phyloP scores from a whole-genome alignment of 2,888 invertebrate species.

The Hypomecis atomaria region DNA sequence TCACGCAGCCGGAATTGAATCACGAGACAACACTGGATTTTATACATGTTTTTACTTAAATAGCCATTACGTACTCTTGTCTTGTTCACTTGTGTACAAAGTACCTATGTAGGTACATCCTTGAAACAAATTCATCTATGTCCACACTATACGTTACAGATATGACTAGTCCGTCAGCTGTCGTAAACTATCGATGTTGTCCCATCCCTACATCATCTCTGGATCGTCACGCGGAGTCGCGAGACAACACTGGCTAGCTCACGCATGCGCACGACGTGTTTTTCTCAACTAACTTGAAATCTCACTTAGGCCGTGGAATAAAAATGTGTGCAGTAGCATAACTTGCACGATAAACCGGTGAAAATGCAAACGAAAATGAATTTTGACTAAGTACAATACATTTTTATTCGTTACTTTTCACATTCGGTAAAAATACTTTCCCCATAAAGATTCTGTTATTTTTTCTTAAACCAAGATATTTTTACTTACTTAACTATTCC shows the following conservation, averaged over 20 bases:
- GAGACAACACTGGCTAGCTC: constrained; percentile 63
- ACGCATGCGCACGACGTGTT: constrained; percentile 74
- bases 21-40: neutral
- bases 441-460: too few species aligned
- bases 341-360: neutral
- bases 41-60: neutral
- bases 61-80: too few species aligned
- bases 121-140: too few species aligned
- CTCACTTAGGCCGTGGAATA: constrained; percentile 50
- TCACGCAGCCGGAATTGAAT: too few species aligned
- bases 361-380: too few species aligned
- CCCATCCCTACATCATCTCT: constrained; percentile 47
- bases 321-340: constrained; percentile 19
- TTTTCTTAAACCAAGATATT: too few species aligned
- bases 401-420: too few species aligned
- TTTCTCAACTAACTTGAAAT: constrained; percentile 70
- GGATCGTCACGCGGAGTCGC: constrained; percentile 53
- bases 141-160: neutral
- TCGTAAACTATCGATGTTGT: constrained; percentile 43
- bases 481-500: too few species aligned
- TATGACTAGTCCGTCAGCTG: neutral
- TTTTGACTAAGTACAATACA: too few species aligned
- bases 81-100: too few species aligned
- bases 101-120: too few species aligned
- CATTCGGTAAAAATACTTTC: too few species aligned